These are phyloP conservation scores for Manis javanica DNA, from an alignment of 2,797 vertebrate genomes.

Conservation along the genomic window DNA sequence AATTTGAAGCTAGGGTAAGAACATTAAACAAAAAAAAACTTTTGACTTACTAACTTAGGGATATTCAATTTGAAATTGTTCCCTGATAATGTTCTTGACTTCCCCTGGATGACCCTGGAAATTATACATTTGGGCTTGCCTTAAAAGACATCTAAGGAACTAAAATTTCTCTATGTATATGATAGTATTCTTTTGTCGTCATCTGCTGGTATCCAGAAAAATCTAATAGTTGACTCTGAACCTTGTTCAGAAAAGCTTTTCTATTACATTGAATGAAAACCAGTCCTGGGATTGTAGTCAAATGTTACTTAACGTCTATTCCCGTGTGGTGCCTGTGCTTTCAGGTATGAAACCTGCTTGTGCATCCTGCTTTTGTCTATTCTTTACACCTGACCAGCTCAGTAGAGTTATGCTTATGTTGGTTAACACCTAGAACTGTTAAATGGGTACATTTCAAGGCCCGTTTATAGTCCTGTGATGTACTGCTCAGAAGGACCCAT, in stretches of 20 bases:
- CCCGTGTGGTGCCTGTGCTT: not conserved
- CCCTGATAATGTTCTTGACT: not conserved
- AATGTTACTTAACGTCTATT: not conserved
- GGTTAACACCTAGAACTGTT: not conserved
- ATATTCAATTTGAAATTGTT: constrained; percentile 21
- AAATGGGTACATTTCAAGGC: not conserved
- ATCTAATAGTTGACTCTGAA: constrained; percentile 6
- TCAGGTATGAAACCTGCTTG: not conserved
- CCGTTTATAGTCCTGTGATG: not conserved
- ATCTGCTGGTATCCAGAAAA: constrained; percentile 14
- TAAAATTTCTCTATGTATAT: not conserved
- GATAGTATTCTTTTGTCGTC: not conserved
- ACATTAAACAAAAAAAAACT: too few relatives aligned
- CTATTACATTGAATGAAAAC: constrained; percentile 18
- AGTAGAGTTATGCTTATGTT: not conserved
- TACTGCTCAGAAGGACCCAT: not conserved
- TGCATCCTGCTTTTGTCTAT: not conserved
- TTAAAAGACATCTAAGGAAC: not conserved
- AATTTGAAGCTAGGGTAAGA: constrained; percentile 92
- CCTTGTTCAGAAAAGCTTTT: constrained; percentile 3
- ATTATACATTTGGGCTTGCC: not conserved
- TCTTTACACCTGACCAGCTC: not conserved
- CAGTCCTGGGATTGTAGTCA: not conserved
- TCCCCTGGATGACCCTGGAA: not conserved
- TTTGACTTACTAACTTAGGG: not conserved